Evolutionary conservation across 92 coral and sea anemone species (phyloP).

Genomic region (Bergia puertoricense): DNA sequence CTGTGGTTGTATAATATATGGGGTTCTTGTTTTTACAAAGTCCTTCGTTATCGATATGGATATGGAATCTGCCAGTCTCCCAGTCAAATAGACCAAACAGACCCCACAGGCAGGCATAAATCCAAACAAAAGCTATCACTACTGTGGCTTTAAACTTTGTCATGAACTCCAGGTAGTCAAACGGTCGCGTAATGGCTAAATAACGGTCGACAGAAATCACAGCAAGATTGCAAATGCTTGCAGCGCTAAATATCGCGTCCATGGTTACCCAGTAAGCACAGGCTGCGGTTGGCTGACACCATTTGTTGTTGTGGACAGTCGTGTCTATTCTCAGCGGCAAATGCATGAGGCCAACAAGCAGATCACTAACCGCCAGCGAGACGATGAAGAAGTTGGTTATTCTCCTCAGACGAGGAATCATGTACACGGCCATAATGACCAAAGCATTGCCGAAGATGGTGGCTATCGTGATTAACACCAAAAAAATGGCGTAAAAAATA

Average conservation of each 20-base stretch:
- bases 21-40: conserved; percentile 39
- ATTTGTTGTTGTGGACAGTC: conserved; percentile 75
- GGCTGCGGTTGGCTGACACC: conserved; percentile 68
- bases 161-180: conserved; percentile 75
- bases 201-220: conserved; percentile 93
- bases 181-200: conserved; percentile 89
- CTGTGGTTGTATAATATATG: conserved; percentile 52
- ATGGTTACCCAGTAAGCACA: conserved; percentile 81
- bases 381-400: conserved; percentile 91
- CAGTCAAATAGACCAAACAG: conserved; percentile 70
- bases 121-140: conserved; percentile 84
- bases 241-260: conserved; percentile 77
- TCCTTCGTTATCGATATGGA: neutral
- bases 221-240: conserved; percentile 90
- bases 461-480: conserved; percentile 77
- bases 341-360: conserved; percentile 69
- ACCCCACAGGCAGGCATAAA: conserved; percentile 85
- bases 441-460: conserved; percentile 91
- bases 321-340: conserved; percentile 84
- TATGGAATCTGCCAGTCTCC: conserved; percentile 45
- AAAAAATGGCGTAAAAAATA: conserved; percentile 59
- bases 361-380: conserved; percentile 90
- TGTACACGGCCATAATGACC: conserved; percentile 82
- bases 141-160: conserved; percentile 74
- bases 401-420: conserved; percentile 76